Conservation (phyloP, 1,140 invertebrate species). For the Drosophila ogumai region DNA sequence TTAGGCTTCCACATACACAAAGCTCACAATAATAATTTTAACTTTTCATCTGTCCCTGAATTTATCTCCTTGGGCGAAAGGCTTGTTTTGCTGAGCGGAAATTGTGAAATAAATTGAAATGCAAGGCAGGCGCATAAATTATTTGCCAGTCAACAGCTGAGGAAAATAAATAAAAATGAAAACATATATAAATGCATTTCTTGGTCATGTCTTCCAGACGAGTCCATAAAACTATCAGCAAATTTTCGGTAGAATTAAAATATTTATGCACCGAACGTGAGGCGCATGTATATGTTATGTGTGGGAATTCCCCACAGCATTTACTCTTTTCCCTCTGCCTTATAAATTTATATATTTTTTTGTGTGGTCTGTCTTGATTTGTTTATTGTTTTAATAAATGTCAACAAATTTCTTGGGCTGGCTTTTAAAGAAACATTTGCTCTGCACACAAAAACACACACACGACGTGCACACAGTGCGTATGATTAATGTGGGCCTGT, state of each 20-base stretch:
- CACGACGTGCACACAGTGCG: slow-evolving; percentile 41
- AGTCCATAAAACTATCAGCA: slow-evolving; percentile 77
- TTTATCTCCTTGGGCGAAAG: slow-evolving; percentile 12
- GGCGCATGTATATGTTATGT: slow-evolving; percentile 56
- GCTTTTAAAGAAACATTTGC: slow-evolving; percentile 69
- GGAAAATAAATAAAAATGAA: slow-evolving; percentile 39
- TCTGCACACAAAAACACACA: slow-evolving; percentile 1
- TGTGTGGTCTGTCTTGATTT: slow-evolving; percentile 49
- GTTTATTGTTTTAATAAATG: slow-evolving; percentile 83
- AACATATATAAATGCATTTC: slow-evolving; percentile 19
- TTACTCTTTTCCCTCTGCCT: not conserved
- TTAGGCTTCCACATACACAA: slow-evolving; percentile 7
- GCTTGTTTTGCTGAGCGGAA: slow-evolving; percentile 41
- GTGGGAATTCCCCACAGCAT: slow-evolving; percentile 9
- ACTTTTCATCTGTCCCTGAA: slow-evolving; percentile 11
- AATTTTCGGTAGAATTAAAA: slow-evolving; percentile 72
- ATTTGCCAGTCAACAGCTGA: slow-evolving; percentile 38
- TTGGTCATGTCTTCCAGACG: slow-evolving; percentile 18
- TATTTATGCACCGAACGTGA: slow-evolving; percentile 75
- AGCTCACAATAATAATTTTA: slow-evolving; percentile 20
- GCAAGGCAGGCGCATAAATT: slow-evolving; percentile 59
- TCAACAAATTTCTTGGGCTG: slow-evolving; percentile 62
- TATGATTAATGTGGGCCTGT: slow-evolving; percentile 70
- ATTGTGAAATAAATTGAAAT: slow-evolving; percentile 78
- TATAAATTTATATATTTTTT: not conserved